phyloP scores from a whole-genome alignment of 2,888 invertebrate species.

The Elmis aenea region DNA sequence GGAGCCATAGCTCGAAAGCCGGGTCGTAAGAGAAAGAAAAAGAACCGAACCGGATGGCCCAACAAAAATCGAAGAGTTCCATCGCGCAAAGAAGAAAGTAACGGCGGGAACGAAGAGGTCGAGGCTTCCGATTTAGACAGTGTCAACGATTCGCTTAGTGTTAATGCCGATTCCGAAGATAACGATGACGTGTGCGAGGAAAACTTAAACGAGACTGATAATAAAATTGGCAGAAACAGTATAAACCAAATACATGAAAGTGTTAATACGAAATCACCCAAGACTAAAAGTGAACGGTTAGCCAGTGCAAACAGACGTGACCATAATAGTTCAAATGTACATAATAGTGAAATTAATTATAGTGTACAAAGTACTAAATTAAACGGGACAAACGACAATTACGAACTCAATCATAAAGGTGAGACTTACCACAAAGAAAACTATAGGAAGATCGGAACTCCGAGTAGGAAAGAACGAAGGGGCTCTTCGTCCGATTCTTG shows the following conservation, averaged over 20 bases:
- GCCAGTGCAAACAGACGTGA: constrained; percentile 2
- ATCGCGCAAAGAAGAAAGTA: constrained; percentile 33
- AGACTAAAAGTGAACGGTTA: constrained; percentile 1
- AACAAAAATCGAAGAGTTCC: constrained; percentile 46
- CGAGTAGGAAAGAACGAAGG: constrained; percentile 14
- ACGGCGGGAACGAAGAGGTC: constrained; percentile 35
- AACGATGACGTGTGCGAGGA: constrained; percentile 14
- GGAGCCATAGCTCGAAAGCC: constrained; percentile 31
- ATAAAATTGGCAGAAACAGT: constrained; percentile 5
- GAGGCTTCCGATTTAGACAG: constrained; percentile 19
- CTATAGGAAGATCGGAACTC: constrained; percentile 14
- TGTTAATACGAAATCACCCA: constrained; percentile 1
- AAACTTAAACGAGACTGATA: constrained; percentile 8
- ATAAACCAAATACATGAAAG: no score
- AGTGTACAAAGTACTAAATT: constrained; percentile 13
- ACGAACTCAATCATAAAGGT: constrained; percentile 12
- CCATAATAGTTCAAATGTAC: no score
- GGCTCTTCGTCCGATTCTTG: constrained; percentile 23
- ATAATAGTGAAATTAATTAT: constrained; percentile 12
- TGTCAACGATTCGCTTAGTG: constrained; percentile 29
- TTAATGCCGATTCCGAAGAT: constrained; percentile 29
- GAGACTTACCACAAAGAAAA: constrained; percentile 6
- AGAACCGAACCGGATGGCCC: constrained; percentile 82
- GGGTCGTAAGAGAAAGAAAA: constrained; percentile 54
- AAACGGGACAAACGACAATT: constrained; percentile 11